Base-by-base conservation (phyloP, 53 echinoderm and acorn worm species). In the Luidia sarsii region DNA sequence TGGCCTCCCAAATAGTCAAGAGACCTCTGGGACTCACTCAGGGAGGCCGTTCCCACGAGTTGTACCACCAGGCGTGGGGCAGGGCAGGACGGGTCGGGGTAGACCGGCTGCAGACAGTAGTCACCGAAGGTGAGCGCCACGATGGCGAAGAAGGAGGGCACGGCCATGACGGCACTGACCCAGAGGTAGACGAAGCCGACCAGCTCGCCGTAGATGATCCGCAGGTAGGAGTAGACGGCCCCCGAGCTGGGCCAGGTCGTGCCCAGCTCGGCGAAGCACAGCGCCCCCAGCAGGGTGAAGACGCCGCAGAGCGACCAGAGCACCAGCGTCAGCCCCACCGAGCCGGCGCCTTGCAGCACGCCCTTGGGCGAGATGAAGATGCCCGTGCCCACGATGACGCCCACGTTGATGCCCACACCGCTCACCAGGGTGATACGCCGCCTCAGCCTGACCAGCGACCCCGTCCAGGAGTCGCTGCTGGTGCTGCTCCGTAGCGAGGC, bases 281-380 rank as follows among this genome's bases (percentile, higher is more conserved):
- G 41, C 18, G 85, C 86, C 0, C 86, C 86, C 0, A 81, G 48
- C 45, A 82, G 32, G 8, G 82, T 65, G 41, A 72, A 43, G 7
- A 81, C 30, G 14, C 90, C 90, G 31, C 72, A 80, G 24, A 72
- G 18, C 16, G 56, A 32, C 89, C 89, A 89, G 11, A 89, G 25
- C 41, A 84, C 33, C 2, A 85, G 33, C 34, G 85, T 54, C 4
- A 53, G 63, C 7, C 85, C 85, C 23, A 89, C 71, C 7, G 80
- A 70, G 7, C 70, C 89, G 1, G 57, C 62, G n/a, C 69, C 64
- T 32, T 49, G 19, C 18, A 85, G 50, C 53, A 89, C 89, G 16
- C 85, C 85, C 57, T 85, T 85, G 0, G 89, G 89, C 0, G 89
- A 80, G 13, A 89, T 50, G 59, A 89, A 89, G 34, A 89, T 89